Base-by-base conservation (phyloP, 2,888 invertebrate genomes). In the Chaetoderma sp. region DNA sequence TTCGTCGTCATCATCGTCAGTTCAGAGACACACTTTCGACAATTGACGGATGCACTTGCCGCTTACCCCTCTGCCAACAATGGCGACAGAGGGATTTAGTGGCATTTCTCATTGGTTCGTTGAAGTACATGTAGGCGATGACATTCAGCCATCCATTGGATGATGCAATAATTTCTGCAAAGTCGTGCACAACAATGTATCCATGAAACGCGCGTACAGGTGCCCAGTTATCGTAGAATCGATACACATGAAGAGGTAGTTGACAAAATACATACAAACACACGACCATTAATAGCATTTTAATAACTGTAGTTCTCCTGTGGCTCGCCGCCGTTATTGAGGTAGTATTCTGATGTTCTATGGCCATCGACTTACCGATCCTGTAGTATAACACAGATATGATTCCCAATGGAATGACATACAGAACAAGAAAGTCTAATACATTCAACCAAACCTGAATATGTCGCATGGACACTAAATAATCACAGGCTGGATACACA, bases 281-380 rank as follows among this genome's bases (percentile, higher is more conserved):
- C 10, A 52, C 52, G 4, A 52, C 52, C 52, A 52, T 52, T 21
- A 52, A 30, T 33, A 52, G 13, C 52, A 52, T 52, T 21, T 52
- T 52, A 16, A 52, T 2, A 2, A 52, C 21, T 32, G n/a, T 52
- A 16, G n/a, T 13, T 28, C 21, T 52, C 21, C 52, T 28, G 28
- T 52, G 28, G 3, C 23, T 16, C 4, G 21, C 52, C 27, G 28
- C 28, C 3, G 28, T 28, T 16, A 21, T 10, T 4, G 16, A n/a
- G 13, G 13, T 25, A 8, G 18, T 21, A n/a, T n/a, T n/a, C n/a
- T n/a, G n/a, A n/a, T n/a, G n/a, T n/a, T n/a, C n/a, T n/a, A n/a
- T n/a, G n/a, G n/a, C n/a, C n/a, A n/a, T n/a, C n/a, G n/a, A n/a
- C n/a, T n/a, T n/a, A n/a, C n/a, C n/a, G n/a, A n/a, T n/a, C n/a